These are phyloP conservation scores for Lordiphosa andalusiaca DNA, from an alignment of 2,888 invertebrate genomes.

Conservation along the genomic window DNA sequence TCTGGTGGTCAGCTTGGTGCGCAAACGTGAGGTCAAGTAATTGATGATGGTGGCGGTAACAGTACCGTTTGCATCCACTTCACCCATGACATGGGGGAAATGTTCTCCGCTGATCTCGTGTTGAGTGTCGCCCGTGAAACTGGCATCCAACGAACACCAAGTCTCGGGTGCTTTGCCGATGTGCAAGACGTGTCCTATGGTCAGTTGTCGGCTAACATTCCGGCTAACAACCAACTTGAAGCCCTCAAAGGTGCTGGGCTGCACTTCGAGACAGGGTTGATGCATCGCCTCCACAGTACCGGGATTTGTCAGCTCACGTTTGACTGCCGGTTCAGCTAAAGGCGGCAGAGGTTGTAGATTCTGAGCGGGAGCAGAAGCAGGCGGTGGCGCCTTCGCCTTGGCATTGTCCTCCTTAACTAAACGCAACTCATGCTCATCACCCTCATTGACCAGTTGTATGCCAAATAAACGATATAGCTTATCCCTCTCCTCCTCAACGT, in stretches of 20 bases:
- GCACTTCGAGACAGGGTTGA: conserved; percentile 20
- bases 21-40: conserved; percentile 15
- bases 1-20: conserved; percentile 14
- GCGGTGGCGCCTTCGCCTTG: too few species aligned
- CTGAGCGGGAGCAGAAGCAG: too few species aligned
- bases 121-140: conserved; percentile 12
- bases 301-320: conserved; percentile 17
- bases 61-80: conserved; percentile 32
- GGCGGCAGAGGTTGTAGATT: too few species aligned
- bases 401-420: background rate
- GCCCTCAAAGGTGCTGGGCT: conserved; percentile 36
- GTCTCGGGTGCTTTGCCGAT: conserved; percentile 5
- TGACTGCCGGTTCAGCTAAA: background rate
- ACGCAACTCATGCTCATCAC: conserved; percentile 23
- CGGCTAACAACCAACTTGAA: conserved; percentile 22
- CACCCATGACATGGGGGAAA: conserved; percentile 19
- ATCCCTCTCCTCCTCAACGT: conserved; percentile 15
- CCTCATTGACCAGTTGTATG: conserved; percentile 34
- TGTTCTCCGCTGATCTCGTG: conserved; percentile 13
- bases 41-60: conserved; percentile 22
- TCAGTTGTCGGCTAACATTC: background rate
- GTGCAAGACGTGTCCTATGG: conserved; percentile 23
- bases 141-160: conserved; percentile 24
- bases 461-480: conserved; percentile 33
- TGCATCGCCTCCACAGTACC: conserved; percentile 35